Percentiles rank a stretch among this genome's conserved stretches.
These are phyloP conservation scores for Riparia riparia DNA, from an alignment of 2,113 vertebrate genomes.

Conservation along the genomic window DNA sequence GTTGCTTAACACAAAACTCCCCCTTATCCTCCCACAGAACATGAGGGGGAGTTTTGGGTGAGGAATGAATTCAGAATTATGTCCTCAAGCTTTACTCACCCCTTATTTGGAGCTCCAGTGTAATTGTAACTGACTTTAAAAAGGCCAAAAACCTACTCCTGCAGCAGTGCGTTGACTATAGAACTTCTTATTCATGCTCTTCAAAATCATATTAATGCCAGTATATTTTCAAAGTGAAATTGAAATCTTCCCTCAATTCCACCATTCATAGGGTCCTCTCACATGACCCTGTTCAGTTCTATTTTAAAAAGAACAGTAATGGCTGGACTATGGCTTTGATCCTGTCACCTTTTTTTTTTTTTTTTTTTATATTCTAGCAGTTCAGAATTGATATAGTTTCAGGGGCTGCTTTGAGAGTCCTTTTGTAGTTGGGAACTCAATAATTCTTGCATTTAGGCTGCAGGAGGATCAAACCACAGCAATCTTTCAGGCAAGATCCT, in stretches of 20 bases:
- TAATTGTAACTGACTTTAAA: constrained; percentile 35
- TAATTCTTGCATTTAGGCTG: constrained; percentile 50
- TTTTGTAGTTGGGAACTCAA: constrained; percentile 65
- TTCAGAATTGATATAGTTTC: constrained; percentile 53
- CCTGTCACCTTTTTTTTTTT: neutral
- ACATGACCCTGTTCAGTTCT: constrained; percentile 32
- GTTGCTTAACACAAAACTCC: neutral
- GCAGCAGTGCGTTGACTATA: constrained; percentile 29
- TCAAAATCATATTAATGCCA: constrained; percentile 58
- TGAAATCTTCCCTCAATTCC: constrained; percentile 48
- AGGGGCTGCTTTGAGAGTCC: constrained; percentile 35
- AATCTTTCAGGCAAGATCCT: constrained; percentile 32
- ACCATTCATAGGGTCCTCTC: constrained; percentile 34
- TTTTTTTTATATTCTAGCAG: neutral
- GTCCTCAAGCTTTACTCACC: constrained; percentile 37
- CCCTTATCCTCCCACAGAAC: neutral
- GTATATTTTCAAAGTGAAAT: constrained; percentile 47
- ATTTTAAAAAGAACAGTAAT: constrained; percentile 34
- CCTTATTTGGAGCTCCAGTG: constrained; percentile 13
- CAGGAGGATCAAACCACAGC: constrained; percentile 45
- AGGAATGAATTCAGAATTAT: constrained; percentile 24
- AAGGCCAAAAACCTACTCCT: constrained; percentile 4
- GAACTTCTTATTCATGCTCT: constrained; percentile 55
- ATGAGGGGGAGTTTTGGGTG: neutral
- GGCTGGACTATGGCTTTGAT: constrained; percentile 52